These are phyloP conservation scores for Diogma glabrata DNA, from an alignment of 2,888 invertebrate species.

Conservation along the genomic window DNA sequence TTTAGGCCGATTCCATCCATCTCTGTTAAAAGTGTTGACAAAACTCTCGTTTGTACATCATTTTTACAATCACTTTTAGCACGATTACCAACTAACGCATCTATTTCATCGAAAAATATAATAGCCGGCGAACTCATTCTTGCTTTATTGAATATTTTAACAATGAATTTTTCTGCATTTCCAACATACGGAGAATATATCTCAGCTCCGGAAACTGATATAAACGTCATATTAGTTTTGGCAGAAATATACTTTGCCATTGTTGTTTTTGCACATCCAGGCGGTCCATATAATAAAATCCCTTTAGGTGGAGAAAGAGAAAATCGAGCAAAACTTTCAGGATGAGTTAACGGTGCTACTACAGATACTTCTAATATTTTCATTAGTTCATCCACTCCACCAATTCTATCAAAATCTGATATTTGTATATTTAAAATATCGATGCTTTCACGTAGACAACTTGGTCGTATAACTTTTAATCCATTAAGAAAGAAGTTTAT, in stretches of 20 bases:
- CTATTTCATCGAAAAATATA: constrained; percentile 53
- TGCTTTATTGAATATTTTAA: constrained; percentile 46
- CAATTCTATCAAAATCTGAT: constrained; percentile 39
- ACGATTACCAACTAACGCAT: constrained; percentile 39
- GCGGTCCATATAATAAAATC: constrained; percentile 49
- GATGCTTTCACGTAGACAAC: constrained; percentile 37
- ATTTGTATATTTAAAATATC: constrained; percentile 34
- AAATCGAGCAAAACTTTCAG: constrained; percentile 41
- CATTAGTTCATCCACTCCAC: constrained; percentile 44
- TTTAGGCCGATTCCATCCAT: constrained; percentile 49
- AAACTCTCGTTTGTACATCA: constrained; percentile 44
- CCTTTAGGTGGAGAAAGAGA: constrained; percentile 44
- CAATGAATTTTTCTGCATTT: constrained; percentile 47
- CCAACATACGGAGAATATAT: constrained; percentile 54
- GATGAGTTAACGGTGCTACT: constrained; percentile 44
- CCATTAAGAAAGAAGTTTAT: background rate
- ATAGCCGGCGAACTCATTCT: constrained; percentile 46
- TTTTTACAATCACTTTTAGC: constrained; percentile 23
- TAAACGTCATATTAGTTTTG: constrained; percentile 41
- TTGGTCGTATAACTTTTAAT: constrained; percentile 21
- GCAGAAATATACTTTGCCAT: constrained; percentile 46
- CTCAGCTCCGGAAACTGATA: constrained; percentile 47
- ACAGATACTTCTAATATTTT: constrained; percentile 40
- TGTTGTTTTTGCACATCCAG: constrained; percentile 54
- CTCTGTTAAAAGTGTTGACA: constrained; percentile 50